Conservation (phyloP, 2,888 invertebrate genomes). For the Drosophila nigricruria region DNA sequence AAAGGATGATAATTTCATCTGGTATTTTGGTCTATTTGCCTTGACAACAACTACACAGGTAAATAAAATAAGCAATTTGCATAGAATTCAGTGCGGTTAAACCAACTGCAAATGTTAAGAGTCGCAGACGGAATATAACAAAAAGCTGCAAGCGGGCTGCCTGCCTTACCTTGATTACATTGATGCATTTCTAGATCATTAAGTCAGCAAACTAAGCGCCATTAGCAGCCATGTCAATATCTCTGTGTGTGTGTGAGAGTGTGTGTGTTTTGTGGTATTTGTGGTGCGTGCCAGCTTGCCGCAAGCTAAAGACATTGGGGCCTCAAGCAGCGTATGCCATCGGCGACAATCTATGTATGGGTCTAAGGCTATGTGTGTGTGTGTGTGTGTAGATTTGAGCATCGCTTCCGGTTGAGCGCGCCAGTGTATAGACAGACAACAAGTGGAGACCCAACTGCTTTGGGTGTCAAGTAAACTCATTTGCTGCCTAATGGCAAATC, state of each 20-base stretch:
- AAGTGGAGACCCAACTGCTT: slow-evolving; percentile 2
- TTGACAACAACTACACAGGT: slow-evolving; percentile 7
- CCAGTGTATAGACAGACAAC: slow-evolving; percentile 43
- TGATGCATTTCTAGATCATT: slow-evolving; percentile 80
- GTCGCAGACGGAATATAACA: not conserved
- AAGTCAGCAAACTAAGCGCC: slow-evolving; percentile 68
- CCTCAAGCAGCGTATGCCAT: slow-evolving; percentile 20
- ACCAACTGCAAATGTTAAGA: slow-evolving; percentile 50
- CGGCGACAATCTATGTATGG: slow-evolving; percentile 1
- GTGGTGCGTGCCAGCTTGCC: slow-evolving; percentile 34
- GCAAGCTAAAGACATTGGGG: slow-evolving; percentile 53
- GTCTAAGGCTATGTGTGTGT: slow-evolving; percentile 22
- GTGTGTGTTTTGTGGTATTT: slow-evolving; percentile 4
- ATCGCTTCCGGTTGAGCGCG: slow-evolving; percentile 74
- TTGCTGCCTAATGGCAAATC: slow-evolving; percentile 74
- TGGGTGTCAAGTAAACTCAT: slow-evolving; percentile 59
- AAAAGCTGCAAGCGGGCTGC: not conserved
- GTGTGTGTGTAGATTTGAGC: slow-evolving; percentile 34
- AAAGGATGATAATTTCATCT: slow-evolving; percentile 35
- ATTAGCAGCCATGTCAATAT: slow-evolving; percentile 61
- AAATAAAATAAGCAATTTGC: slow-evolving; percentile 69
- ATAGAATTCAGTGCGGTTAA: slow-evolving; percentile 49
- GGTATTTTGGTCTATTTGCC: slow-evolving; percentile 3
- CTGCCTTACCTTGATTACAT: slow-evolving; percentile 72
- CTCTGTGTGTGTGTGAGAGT: slow-evolving; percentile 6